Evolutionary conservation across 2,797 vertebrate species (phyloP).

Genomic region (Notamacropus eugenii): DNA sequence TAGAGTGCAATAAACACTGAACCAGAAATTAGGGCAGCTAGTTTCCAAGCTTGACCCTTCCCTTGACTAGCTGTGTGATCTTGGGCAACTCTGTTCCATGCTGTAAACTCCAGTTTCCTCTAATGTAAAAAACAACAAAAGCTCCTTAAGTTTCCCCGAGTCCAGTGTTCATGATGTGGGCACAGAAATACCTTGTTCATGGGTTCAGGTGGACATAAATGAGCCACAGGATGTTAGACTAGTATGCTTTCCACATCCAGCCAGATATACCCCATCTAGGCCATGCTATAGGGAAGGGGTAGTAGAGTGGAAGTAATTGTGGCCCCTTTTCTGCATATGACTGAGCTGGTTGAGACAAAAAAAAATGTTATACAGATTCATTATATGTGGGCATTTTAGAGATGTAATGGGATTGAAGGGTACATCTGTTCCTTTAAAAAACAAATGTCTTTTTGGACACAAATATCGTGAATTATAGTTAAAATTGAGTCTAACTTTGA

Average conservation of each 20-base stretch:
- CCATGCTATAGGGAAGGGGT: neutral
- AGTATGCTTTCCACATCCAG: neutral
- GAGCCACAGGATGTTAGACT: neutral
- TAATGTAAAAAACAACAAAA: neutral
- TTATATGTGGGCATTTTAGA: slow-evolving; percentile 31
- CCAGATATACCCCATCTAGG: slow-evolving; percentile 23
- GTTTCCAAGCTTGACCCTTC: neutral
- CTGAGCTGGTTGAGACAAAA: slow-evolving; percentile 35
- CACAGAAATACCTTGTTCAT: neutral
- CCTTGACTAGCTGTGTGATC: neutral
- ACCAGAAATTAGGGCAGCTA: neutral
- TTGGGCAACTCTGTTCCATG: neutral
- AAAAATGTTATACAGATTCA: slow-evolving; percentile 24
- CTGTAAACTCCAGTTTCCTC: neutral
- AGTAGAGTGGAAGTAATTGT: slow-evolving; percentile 13
- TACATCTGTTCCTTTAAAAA: slow-evolving; percentile 51
- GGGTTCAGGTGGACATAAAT: neutral
- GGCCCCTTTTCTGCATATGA: slow-evolving; percentile 48
- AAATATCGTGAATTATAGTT: slow-evolving; percentile 56
- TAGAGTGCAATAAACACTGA: neutral
- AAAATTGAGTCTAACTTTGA: slow-evolving; percentile 57
- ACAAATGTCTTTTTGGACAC: slow-evolving; percentile 45
- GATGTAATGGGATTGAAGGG: slow-evolving; percentile 39
- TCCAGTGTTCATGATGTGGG: neutral
- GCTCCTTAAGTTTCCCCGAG: neutral